phyloP scores from a whole-genome alignment of 2,888 invertebrate genomes.

The Tribolium freemani region DNA sequence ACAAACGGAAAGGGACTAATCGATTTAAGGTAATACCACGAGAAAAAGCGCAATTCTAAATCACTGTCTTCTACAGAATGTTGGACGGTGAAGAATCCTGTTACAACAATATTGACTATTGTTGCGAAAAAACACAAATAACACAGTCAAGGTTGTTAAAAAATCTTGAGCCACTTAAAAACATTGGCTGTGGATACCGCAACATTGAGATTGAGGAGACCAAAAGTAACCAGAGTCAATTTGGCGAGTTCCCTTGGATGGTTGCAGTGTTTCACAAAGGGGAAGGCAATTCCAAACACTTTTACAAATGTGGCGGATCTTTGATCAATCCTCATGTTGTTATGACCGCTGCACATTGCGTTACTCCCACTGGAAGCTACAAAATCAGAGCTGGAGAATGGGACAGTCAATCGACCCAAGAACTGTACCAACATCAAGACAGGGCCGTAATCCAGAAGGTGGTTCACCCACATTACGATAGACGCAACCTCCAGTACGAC shows the following conservation, averaged over 20 bases:
- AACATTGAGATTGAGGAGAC: slow-evolving; percentile 69
- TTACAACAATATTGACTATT: slow-evolving; percentile 72
- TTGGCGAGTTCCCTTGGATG: slow-evolving; percentile 90
- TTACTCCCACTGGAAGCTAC: slow-evolving; percentile 77
- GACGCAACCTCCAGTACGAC: slow-evolving; percentile 58
- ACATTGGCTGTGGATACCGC: slow-evolving; percentile 77
- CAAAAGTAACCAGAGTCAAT: slow-evolving; percentile 76
- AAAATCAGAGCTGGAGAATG: slow-evolving; percentile 64
- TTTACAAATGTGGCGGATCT: slow-evolving; percentile 58
- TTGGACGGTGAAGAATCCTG: slow-evolving; percentile 30
- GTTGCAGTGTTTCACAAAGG: slow-evolving; percentile 75
- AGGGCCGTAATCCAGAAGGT: slow-evolving; percentile 53
- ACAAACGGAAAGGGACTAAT: neutral
- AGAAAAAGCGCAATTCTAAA: neutral
- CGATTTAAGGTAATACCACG: neutral
- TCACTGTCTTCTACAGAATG: neutral
- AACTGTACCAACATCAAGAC: slow-evolving; percentile 62
- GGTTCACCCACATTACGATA: slow-evolving; percentile 57
- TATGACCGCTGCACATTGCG: slow-evolving; percentile 63
- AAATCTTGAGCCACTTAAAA: slow-evolving; percentile 44
- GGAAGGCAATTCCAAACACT: neutral
- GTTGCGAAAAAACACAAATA: slow-evolving; percentile 67
- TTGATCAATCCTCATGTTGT: slow-evolving; percentile 62
- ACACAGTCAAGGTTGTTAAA: neutral
- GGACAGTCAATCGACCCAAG: slow-evolving; percentile 59